phyloP scores from a whole-genome alignment of 64 coral and sea anemone genomes.

The Montipora cactus region DNA sequence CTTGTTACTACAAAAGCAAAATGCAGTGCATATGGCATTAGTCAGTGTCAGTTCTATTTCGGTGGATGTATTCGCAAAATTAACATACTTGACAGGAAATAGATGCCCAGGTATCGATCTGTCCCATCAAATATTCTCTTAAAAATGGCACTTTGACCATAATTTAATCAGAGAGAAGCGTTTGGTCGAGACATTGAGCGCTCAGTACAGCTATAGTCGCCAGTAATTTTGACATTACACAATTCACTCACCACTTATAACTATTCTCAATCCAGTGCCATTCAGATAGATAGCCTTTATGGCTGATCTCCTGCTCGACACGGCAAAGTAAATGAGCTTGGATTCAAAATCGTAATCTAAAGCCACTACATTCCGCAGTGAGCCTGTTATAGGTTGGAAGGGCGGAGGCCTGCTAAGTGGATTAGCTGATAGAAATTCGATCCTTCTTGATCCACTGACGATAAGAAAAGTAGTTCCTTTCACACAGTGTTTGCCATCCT shows the following conservation, averaged over 20 bases:
- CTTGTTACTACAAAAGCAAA: too few species aligned
- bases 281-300: slow-evolving; percentile 74
- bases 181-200: too few species aligned
- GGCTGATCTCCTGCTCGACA: neutral
- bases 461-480: slow-evolving; percentile 62
- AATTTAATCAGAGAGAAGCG: too few species aligned
- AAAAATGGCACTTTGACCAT: too few species aligned
- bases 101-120: too few species aligned
- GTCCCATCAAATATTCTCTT: too few species aligned
- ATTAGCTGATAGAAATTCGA: slow-evolving; percentile 50
- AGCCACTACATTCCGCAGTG: slow-evolving; percentile 3
- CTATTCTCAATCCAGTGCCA: slow-evolving; percentile 64
- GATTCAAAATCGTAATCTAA: slow-evolving; percentile 78
- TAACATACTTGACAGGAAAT: too few species aligned
- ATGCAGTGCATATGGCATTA: too few species aligned
- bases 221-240: too few species aligned
- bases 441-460: slow-evolving; percentile 20
- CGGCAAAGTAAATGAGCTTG: slow-evolving; percentile 74
- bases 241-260: slow-evolving; percentile 64
- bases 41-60: too few species aligned
- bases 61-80: too few species aligned
- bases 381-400: neutral
- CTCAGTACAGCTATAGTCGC: too few species aligned
- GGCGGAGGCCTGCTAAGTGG: neutral
- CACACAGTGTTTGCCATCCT: slow-evolving; percentile 69